phyloP scores from a whole-genome alignment of 2,888 invertebrate species.

The Sturmia bella region DNA sequence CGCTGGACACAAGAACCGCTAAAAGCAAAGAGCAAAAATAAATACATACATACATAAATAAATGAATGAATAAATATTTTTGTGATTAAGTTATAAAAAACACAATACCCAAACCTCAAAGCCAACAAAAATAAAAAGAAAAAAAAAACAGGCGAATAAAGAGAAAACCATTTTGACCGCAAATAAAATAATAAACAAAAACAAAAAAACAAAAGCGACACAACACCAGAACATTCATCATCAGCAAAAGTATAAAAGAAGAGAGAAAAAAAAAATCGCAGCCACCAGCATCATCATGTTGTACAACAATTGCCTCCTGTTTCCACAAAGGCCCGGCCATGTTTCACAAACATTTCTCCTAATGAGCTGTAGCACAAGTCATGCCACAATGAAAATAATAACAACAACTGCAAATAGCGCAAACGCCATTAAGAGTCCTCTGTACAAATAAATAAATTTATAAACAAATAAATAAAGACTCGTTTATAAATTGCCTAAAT shows the following conservation, averaged over 20 bases:
- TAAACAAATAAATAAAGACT: slow-evolving; percentile 39
- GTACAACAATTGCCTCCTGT: slow-evolving; percentile 25
- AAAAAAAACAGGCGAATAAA: slow-evolving; percentile 28
- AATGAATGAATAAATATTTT: slow-evolving; percentile 49
- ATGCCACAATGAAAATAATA: slow-evolving; percentile 25
- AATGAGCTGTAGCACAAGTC: slow-evolving; percentile 56
- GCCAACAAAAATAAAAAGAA: slow-evolving; percentile 13
- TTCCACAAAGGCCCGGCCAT: slow-evolving; percentile 45
- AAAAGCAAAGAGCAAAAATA: slow-evolving; percentile 33
- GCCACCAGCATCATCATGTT: slow-evolving; percentile 53
- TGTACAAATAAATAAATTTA: slow-evolving; percentile 48
- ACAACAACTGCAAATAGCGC: slow-evolving; percentile 37
- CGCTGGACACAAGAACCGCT: background rate
- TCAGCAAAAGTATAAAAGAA: slow-evolving; percentile 41
- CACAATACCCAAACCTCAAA: slow-evolving; percentile 42
- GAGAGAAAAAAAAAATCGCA: too few species aligned
- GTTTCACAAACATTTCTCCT: slow-evolving; percentile 36
- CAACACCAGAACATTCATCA: slow-evolving; percentile 67
- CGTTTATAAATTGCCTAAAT: slow-evolving; percentile 34
- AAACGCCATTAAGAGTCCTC: slow-evolving; percentile 41
- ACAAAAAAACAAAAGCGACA: slow-evolving; percentile 44
- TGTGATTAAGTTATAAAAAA: slow-evolving; percentile 56
- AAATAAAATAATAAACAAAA: slow-evolving; percentile 49
- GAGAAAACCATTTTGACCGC: slow-evolving; percentile 41
- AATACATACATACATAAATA: slow-evolving; percentile 32